These are phyloP conservation scores for Paguma larvata DNA, from an alignment of 2,797 vertebrate species.

Conservation along the genomic window DNA sequence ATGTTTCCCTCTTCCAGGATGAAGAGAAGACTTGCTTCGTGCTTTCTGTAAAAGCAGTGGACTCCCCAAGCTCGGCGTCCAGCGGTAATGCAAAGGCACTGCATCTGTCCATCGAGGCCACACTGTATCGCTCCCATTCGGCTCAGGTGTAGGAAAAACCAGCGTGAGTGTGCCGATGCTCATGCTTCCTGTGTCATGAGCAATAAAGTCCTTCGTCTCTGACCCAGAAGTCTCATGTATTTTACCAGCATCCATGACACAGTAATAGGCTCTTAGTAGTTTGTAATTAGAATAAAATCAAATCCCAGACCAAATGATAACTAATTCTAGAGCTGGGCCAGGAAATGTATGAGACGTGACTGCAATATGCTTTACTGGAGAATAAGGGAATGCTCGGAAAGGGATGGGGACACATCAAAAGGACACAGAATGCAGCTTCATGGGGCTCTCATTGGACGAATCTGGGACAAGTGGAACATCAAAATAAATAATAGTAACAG, in stretches of 20 bases:
- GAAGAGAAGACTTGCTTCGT: background rate
- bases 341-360: background rate
- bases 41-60: background rate
- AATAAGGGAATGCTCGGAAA: background rate
- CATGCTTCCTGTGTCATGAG: background rate
- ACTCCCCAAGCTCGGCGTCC: background rate
- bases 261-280: background rate
- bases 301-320: background rate
- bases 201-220: background rate
- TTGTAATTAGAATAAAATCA: background rate
- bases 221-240: background rate
- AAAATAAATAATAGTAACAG: conserved; percentile 14
- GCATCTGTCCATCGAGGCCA: background rate
- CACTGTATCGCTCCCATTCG: background rate
- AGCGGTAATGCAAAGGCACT: background rate
- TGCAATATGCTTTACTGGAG: background rate
- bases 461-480: background rate
- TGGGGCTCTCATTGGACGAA: background rate
- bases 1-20: background rate
- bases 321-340: background rate
- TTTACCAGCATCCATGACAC: background rate
- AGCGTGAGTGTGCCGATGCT: background rate
- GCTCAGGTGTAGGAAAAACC: background rate
- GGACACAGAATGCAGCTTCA: background rate
- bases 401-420: background rate